These are phyloP conservation scores for Cyrtodaria siliqua DNA, from an alignment of 2,888 invertebrate species.

Conservation along the genomic window DNA sequence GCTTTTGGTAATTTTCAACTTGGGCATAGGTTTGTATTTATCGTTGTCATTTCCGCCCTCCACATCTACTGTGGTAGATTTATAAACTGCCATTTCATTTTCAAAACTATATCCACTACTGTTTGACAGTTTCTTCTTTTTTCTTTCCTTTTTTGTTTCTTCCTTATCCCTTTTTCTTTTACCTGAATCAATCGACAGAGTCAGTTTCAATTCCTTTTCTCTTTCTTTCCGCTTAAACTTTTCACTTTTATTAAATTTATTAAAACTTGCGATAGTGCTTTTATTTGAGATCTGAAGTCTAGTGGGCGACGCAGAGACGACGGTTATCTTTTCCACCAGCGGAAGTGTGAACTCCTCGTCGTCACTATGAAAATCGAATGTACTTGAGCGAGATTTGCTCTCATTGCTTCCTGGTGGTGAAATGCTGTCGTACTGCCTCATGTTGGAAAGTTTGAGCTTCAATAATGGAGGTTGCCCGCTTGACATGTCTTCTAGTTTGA, in stretches of 20 bases:
- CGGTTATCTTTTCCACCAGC: conserved; percentile 61
- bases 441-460: conserved; percentile 65
- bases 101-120: conserved; percentile 65
- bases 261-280: conserved; percentile 69
- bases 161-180: conserved; percentile 78
- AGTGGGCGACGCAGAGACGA: conserved; percentile 74
- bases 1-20: conserved; percentile 78
- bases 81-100: conserved; percentile 75
- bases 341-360: conserved; percentile 76
- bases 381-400: conserved; percentile 65
- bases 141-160: conserved; percentile 76
- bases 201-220: conserved; percentile 67
- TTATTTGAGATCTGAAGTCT: conserved; percentile 76
- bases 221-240: conserved; percentile 75
- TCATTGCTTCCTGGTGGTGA: conserved; percentile 61
- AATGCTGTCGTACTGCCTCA: conserved; percentile 61
- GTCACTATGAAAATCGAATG: conserved; percentile 81
- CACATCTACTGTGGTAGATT: conserved; percentile 75
- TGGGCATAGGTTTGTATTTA: conserved; percentile 72
- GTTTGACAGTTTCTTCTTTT: conserved; percentile 73
- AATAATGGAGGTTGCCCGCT: conserved; percentile 50
- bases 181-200: conserved; percentile 67
- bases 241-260: conserved; percentile 74
- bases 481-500: conserved; percentile 27
- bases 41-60: conserved; percentile 60